Conservation (phyloP, 2,888 invertebrate genomes). For the Acanthosepion lycidas region DNA sequence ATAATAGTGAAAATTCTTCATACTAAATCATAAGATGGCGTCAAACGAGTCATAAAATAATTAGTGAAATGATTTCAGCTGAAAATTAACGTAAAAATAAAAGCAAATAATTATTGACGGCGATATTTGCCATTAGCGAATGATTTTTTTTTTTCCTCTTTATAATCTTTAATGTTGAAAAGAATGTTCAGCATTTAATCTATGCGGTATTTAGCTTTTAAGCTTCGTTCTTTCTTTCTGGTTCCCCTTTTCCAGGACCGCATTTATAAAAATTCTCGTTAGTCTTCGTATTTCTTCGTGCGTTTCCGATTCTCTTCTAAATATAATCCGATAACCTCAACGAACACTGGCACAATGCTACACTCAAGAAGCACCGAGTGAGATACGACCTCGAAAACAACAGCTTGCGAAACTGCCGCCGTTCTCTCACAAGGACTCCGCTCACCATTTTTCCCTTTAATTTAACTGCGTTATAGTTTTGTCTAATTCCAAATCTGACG, state of each 20-base stretch:
- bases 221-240: background rate
- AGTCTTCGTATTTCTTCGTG: background rate
- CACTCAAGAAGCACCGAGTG: background rate
- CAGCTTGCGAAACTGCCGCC: background rate
- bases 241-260: background rate
- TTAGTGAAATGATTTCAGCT: too few species aligned
- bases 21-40: too few species aligned
- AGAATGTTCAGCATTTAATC: too few species aligned
- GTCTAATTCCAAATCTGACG: conserved; percentile 38
- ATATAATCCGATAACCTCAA: background rate
- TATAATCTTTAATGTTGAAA: too few species aligned
- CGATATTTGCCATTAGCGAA: too few species aligned
- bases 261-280: background rate
- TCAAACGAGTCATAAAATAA: too few species aligned
- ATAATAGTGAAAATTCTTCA: too few species aligned
- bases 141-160: too few species aligned
- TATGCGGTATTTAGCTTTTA: background rate
- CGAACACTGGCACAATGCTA: background rate
- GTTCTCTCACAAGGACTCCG: background rate
- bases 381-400: too few species aligned
- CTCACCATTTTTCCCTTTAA: background rate
- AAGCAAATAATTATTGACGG: too few species aligned
- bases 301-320: background rate
- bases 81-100: too few species aligned
- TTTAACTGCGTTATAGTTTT: background rate